Evolutionary conservation across 30 jellyfish, hydroid and myxozoan species (phyloP).

Genomic region (Turritopsis rubra): DNA sequence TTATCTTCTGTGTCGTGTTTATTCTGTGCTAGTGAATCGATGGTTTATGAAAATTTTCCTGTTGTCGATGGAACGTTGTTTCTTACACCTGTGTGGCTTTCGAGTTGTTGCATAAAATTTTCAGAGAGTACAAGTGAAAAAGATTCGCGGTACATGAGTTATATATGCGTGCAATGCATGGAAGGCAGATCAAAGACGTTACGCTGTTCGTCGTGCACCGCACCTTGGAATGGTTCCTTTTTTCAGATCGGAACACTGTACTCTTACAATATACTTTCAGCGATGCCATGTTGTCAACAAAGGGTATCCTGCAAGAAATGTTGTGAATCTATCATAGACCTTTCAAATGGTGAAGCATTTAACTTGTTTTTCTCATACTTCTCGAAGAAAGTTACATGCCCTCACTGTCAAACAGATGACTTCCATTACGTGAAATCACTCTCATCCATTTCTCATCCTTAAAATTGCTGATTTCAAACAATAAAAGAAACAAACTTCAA

Average conservation of each 20-base stretch:
- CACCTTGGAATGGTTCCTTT: constrained; percentile 39
- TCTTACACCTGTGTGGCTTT: constrained; percentile 32
- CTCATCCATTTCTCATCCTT: neutral
- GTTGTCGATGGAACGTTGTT: constrained; percentile 51
- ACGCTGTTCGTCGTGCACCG: constrained; percentile 16
- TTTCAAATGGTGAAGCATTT: constrained; percentile 14
- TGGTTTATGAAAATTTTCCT: constrained; percentile 37
- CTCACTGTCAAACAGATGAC: constrained; percentile 42
- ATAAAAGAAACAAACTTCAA: neutral
- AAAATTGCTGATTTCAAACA: neutral
- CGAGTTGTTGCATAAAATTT: constrained; percentile 11
- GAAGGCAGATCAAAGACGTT: constrained; percentile 25
- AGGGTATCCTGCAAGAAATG: constrained; percentile 29
- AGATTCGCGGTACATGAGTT: constrained; percentile 20
- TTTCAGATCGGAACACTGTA: constrained; percentile 41
- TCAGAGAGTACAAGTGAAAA: neutral
- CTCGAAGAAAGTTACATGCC: constrained; percentile 20
- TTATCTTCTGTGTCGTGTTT: constrained; percentile 17
- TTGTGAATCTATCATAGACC: constrained; percentile 29
- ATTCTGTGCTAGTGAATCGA: constrained; percentile 31
- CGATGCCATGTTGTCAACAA: constrained; percentile 37
- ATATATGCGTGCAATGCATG: constrained; percentile 39
- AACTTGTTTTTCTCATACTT: constrained; percentile 23
- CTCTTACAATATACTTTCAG: constrained; percentile 37
- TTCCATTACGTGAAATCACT: constrained; percentile 37